Conservation (phyloP, 2,797 vertebrate species). For the Ciconia nigra region DNA sequence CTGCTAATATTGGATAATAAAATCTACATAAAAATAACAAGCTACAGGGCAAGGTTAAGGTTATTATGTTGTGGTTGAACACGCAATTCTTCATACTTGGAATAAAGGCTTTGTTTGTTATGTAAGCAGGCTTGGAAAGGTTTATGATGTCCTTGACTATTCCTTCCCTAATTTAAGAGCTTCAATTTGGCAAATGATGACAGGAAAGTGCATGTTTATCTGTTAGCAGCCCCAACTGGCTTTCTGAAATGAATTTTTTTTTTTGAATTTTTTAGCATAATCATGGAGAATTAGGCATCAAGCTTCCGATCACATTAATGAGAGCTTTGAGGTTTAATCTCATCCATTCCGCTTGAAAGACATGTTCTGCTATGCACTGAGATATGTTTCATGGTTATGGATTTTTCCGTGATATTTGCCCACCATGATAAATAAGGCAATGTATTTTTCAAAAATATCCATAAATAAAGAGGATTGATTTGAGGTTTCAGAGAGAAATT, state of each 20-base stretch:
- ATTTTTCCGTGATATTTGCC: constrained; percentile 4
- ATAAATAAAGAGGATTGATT: not conserved
- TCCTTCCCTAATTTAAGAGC: constrained; percentile 50
- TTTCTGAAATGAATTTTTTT: constrained; percentile 7
- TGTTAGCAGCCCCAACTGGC: constrained; percentile 17
- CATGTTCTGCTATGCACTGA: not conserved
- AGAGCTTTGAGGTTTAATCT: constrained; percentile 61
- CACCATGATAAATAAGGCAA: constrained; percentile 20
- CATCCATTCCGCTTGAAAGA: constrained; percentile 41
- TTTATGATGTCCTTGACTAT: constrained; percentile 53
- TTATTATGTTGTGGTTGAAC: constrained; percentile 6
- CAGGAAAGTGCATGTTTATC: constrained; percentile 29
- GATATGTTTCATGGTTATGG: constrained; percentile 19
- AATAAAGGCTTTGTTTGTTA: constrained; percentile 49
- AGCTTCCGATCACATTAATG: constrained; percentile 39
- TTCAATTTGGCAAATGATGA: constrained; percentile 58
- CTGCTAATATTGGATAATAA: constrained; percentile 47
- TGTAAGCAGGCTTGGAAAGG: constrained; percentile 47
- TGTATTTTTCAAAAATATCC: constrained; percentile 37
- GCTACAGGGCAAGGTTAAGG: constrained; percentile 31
- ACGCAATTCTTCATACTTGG: constrained; percentile 10
- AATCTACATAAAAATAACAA: constrained; percentile 51
- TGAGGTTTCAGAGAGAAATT: constrained; percentile 24
- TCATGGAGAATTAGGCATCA: constrained; percentile 43
- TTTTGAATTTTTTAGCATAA: constrained; percentile 51